Percentiles rank a stretch among this genome's conserved stretches.
Conservation (phyloP, 1,140 invertebrate species). For the Drosophila hydei region DNA sequence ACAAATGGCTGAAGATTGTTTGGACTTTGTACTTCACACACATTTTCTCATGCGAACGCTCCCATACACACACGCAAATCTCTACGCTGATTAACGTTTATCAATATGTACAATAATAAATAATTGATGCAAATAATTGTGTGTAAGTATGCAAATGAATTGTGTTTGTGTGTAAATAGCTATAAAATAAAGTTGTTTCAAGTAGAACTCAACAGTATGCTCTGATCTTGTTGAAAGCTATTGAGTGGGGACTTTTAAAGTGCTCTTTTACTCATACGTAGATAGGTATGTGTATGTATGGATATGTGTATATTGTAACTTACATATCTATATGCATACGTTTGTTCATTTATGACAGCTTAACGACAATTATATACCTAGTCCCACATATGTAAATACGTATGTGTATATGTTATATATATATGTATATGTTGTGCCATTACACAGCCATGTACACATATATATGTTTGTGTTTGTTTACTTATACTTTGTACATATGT, state of each 20-base stretch:
- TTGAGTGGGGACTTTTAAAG: not conserved
- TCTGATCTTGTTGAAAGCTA: not conserved
- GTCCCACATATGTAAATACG: no score
- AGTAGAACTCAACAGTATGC: not conserved
- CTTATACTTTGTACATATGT: not conserved
- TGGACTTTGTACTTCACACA: conserved; percentile 57
- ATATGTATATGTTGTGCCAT: conserved; percentile 11
- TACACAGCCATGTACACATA: no score
- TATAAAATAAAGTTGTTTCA: not conserved
- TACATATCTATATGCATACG: not conserved
- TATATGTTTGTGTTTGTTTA: not conserved
- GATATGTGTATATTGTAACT: no score
- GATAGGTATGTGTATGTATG: conserved; percentile 11
- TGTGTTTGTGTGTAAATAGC: conserved; percentile 2
- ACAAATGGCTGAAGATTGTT: conserved; percentile 21
- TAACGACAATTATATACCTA: no score
- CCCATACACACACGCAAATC: not conserved
- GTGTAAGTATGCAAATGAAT: not conserved
- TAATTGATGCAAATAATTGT: not conserved
- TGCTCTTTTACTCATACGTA: not conserved
- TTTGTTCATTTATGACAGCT: not conserved
- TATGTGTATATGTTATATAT: not conserved
- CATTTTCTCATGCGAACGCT: conserved; percentile 20
- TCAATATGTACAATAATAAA: conserved; percentile 10
- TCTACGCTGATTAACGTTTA: conserved; percentile 7